phyloP scores from a whole-genome alignment of 1,140 invertebrate genomes.

The Stegodyphus dumicola region DNA sequence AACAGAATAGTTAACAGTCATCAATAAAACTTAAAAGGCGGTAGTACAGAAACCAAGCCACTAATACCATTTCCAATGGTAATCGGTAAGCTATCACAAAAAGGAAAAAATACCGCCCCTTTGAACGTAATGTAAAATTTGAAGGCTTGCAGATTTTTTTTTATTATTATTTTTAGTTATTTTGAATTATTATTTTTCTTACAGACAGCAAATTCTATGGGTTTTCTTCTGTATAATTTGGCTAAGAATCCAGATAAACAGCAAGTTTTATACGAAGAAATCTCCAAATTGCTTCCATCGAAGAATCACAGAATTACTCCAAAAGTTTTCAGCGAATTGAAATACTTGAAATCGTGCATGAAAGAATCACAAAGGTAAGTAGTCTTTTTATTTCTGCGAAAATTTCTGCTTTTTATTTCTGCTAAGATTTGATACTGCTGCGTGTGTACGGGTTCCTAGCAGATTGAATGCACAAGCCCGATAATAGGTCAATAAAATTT shows the following conservation, averaged over 20 bases:
- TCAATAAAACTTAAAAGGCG: no score
- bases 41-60: no score
- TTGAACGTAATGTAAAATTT: not conserved
- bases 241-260: conserved; percentile 69
- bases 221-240: conserved; percentile 68
- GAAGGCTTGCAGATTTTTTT: not conserved
- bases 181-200: conserved; percentile 12
- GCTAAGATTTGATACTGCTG: no score
- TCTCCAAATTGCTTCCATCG: conserved; percentile 62
- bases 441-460: no score
- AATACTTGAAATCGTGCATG: conserved; percentile 64
- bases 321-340: conserved; percentile 39
- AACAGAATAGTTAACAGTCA: no score
- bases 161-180: not conserved
- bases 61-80: no score
- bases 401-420: no score
- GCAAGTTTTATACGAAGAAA: conserved; percentile 67
- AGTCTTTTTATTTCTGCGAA: no score
- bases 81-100: no score
- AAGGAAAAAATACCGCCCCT: no score
- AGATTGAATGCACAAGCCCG: no score
- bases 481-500: no score
- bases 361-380: conserved; percentile 65
- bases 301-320: conserved; percentile 34
- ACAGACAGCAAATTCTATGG: conserved; percentile 68